A percentile compares a stretch with the other conserved stretches of the same genome.
Evolutionary conservation across 1,140 invertebrate species (phyloP).

Genomic region (Zaprionus tsacasi): DNA sequence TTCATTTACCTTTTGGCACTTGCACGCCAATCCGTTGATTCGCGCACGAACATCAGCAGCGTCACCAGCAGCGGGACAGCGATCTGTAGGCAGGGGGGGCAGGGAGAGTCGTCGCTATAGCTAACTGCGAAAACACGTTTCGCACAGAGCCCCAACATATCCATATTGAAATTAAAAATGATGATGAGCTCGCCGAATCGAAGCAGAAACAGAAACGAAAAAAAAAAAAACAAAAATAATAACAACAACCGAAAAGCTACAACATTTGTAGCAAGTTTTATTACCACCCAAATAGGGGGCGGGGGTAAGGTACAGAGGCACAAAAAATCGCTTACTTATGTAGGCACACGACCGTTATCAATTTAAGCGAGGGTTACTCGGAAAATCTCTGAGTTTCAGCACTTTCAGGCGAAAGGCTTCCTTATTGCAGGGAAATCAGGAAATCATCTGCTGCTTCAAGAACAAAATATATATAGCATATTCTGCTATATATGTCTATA

Average conservation of each 20-base stretch:
- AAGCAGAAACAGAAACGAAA: slow-evolving; percentile 11
- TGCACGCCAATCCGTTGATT: slow-evolving; percentile 59
- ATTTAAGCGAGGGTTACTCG: slow-evolving; percentile 23
- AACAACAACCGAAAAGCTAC: slow-evolving; percentile 18
- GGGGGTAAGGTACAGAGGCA: not conserved
- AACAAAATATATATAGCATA: not conserved
- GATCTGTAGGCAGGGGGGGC: not conserved
- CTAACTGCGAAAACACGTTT: slow-evolving; percentile 59
- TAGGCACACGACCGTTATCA: slow-evolving; percentile 17
- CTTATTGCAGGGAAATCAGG: not conserved
- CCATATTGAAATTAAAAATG: slow-evolving; percentile 8
- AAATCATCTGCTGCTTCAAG: too few relatives aligned
- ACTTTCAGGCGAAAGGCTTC: not conserved
- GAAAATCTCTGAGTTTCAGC: slow-evolving; percentile 1
- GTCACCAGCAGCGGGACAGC: not conserved
- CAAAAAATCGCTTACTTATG: slow-evolving; percentile 2
- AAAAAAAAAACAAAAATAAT: slow-evolving; percentile 21
- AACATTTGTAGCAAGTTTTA: slow-evolving; percentile 66
- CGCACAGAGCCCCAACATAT: slow-evolving; percentile 7
- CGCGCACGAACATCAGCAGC: slow-evolving; percentile 1
- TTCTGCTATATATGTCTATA: not conserved
- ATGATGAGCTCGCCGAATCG: slow-evolving; percentile 33
- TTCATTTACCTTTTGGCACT: slow-evolving; percentile 53
- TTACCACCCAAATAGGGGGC: slow-evolving; percentile 26
- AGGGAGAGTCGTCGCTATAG: slow-evolving; percentile 24